Conservation (phyloP, 2,888 invertebrate genomes). For the Pachydiplax longipennis region DNA sequence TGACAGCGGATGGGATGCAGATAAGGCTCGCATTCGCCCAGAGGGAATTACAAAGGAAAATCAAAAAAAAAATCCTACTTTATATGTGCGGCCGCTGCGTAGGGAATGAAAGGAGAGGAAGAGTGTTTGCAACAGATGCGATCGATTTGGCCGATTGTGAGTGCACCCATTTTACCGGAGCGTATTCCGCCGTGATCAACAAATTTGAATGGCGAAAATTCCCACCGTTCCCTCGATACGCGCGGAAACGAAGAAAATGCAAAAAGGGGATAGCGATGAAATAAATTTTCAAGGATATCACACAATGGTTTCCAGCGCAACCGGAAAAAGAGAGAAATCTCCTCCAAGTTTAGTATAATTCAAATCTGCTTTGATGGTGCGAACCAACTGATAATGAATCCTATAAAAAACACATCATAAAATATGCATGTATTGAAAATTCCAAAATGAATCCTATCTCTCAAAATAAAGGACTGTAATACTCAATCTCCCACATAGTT, state of each 20-base stretch:
- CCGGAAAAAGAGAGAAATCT: not conserved
- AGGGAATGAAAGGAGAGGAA: not conserved
- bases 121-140: not conserved
- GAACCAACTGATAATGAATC: no score
- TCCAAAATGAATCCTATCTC: no score
- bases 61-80: not conserved
- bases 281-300: not conserved
- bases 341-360: not conserved
- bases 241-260: not conserved
- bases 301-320: not conserved
- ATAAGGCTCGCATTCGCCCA: not conserved
- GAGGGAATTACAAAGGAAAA: not conserved
- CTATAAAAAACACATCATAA: no score
- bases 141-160: not conserved
- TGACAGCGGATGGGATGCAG: not conserved
- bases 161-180: not conserved
- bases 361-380: not conserved
- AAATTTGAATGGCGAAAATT: not conserved
- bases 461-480: no score
- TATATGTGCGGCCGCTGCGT: not conserved
- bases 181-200: not conserved
- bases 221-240: not conserved
- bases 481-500: no score
- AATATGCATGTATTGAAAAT: no score
- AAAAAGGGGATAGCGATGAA: not conserved